Conservation (phyloP, 2,888 invertebrate genomes). For the Busseola fusca region DNA sequence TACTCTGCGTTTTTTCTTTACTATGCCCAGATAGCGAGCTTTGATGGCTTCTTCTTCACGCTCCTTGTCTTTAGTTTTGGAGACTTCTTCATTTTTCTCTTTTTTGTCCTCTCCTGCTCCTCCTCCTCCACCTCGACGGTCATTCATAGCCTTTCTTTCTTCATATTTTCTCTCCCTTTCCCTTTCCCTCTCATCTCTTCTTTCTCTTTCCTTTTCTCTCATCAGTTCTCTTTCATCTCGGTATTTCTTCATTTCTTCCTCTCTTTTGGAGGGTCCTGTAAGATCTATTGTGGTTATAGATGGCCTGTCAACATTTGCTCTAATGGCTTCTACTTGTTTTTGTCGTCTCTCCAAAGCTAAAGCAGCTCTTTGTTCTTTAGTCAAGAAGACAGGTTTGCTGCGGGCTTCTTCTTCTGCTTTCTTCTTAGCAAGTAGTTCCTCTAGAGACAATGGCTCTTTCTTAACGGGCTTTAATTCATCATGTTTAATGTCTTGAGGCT, state of each 20-base stretch:
- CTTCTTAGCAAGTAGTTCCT: conserved; percentile 98
- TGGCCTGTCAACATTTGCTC: conserved; percentile 90
- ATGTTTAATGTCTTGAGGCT: conserved; percentile 78
- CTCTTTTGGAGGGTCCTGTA: conserved; percentile 86
- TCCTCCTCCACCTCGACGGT: conserved; percentile 75
- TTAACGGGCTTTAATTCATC: conserved; percentile 77
- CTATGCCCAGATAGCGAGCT: conserved; percentile 97
- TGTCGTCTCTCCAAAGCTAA: conserved; percentile 96
- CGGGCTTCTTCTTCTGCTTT: conserved; percentile 98
- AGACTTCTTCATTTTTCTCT: conserved; percentile 86
- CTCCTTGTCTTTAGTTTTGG: conserved; percentile 94
- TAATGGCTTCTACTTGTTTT: conserved; percentile 95
- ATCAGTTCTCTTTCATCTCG: conserved; percentile 73
- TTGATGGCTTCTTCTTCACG: conserved; percentile 98
- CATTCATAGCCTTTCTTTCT: conserved; percentile 86
- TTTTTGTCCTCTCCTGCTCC: conserved; percentile 78
- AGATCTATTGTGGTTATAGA: conserved; percentile 83
- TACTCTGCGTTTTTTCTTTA: conserved; percentile 97
- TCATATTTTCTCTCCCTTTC: conserved; percentile 84
- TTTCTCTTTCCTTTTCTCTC: conserved; percentile 82
- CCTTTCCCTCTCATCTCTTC: conserved; percentile 90
- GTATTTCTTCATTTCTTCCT: conserved; percentile 79
- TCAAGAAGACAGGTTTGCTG: conserved; percentile 98
- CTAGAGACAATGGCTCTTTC: conserved; percentile 97
- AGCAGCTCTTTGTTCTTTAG: conserved; percentile 97